Conservation (phyloP, 92 coral and sea anemone genomes). For the Blastomussa wellsi region DNA sequence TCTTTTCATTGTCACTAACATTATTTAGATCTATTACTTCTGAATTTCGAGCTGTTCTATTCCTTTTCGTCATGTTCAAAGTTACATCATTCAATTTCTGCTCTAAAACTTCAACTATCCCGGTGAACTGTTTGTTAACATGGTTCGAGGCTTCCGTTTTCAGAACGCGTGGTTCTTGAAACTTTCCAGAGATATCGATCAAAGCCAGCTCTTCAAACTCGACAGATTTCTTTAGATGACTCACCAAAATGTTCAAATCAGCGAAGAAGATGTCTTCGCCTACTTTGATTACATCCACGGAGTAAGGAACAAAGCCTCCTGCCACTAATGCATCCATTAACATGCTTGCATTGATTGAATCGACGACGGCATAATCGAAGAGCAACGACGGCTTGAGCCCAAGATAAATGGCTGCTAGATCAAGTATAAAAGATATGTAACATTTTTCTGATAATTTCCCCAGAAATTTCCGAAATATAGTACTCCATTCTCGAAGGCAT, state of each 20-base stretch:
- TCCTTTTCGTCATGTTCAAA: neutral
- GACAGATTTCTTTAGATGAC: slow-evolving; percentile 14
- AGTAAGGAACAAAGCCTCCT: neutral
- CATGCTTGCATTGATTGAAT: slow-evolving; percentile 13
- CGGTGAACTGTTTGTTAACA: slow-evolving; percentile 3
- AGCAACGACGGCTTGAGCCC: slow-evolving; percentile 65
- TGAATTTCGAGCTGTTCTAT: too few species aligned
- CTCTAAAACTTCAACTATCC: slow-evolving; percentile 6
- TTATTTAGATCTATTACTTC: neutral
- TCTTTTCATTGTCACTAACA: neutral
- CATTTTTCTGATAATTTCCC: slow-evolving; percentile 32
- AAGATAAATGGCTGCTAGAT: slow-evolving; percentile 29
- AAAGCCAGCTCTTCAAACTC: slow-evolving; percentile 21
- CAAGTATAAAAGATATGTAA: slow-evolving; percentile 35
- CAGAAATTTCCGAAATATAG: slow-evolving; percentile 31
- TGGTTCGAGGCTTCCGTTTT: neutral
- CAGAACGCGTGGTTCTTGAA: slow-evolving; percentile 44
- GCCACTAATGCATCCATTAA: slow-evolving; percentile 24
- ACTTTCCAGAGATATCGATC: slow-evolving; percentile 52
- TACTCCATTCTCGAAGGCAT: slow-evolving; percentile 4
- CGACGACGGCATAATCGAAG: slow-evolving; percentile 60
- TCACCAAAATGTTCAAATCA: slow-evolving; percentile 17
- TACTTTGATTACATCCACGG: slow-evolving; percentile 40
- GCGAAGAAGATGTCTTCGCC: slow-evolving; percentile 54
- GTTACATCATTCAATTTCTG: neutral